phyloP scores from a whole-genome alignment of 1,140 invertebrate genomes.

The Calosoma granatense region DNA sequence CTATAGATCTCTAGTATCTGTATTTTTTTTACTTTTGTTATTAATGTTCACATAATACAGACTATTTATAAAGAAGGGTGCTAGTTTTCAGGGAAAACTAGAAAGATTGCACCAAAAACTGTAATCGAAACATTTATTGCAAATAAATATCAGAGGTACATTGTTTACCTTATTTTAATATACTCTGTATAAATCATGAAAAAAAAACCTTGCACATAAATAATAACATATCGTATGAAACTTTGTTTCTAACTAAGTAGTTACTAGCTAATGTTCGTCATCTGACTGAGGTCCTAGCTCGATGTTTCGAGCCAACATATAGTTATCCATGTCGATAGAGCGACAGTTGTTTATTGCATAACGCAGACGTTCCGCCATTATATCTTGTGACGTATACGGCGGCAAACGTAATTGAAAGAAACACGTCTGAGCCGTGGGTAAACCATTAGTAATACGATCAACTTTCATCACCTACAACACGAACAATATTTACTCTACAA shows the following conservation, averaged over 20 bases:
- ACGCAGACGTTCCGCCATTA: constrained; percentile 50
- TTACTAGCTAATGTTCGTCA: constrained; percentile 34
- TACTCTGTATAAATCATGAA: constrained; percentile 3
- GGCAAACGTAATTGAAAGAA: constrained; percentile 63
- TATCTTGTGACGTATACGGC: constrained; percentile 46
- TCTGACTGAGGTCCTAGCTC: constrained; percentile 42
- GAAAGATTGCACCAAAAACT: not conserved
- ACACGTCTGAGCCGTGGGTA: constrained; percentile 59
- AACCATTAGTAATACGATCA: constrained; percentile 46
- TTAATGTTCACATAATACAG: no score
- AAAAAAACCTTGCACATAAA: not conserved
- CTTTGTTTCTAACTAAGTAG: no score
- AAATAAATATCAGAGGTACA: not conserved
- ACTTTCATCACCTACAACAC: constrained; percentile 47
- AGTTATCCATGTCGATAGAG: constrained; percentile 66
- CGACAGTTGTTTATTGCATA: constrained; percentile 61
- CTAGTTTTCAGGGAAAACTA: no score
- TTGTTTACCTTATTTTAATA: constrained; percentile 1
- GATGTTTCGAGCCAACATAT: constrained; percentile 55
- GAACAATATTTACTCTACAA: no score
- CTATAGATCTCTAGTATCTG: no score
- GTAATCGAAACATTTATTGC: constrained; percentile 5
- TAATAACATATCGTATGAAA: not conserved
- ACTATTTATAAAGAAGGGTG: no score
- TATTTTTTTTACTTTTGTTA: no score